These are phyloP conservation scores for Apaloderma vittatum DNA, from an alignment of 2,113 vertebrate genomes.

Conservation along the genomic window DNA sequence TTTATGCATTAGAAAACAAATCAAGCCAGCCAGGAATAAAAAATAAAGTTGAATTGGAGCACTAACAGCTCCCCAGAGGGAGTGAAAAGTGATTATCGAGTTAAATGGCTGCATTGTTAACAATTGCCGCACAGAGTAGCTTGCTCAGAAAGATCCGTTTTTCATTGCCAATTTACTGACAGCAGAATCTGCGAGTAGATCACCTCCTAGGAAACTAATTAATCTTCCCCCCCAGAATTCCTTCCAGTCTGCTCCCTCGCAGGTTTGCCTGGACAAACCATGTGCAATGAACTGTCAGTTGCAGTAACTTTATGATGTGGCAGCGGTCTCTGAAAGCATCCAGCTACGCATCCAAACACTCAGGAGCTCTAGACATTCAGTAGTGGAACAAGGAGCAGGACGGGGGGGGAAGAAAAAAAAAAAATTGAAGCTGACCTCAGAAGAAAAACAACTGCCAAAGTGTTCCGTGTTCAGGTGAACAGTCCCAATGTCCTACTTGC, in stretches of 20 bases:
- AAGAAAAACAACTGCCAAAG: background rate
- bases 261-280: background rate
- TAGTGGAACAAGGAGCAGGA: rapidly evolving
- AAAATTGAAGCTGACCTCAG: background rate
- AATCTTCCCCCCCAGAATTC: background rate
- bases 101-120: conserved; percentile 71
- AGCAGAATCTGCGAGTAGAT: background rate
- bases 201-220: background rate
- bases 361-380: background rate
- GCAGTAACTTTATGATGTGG: background rate
- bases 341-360: rapidly evolving
- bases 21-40: conserved; percentile 63
- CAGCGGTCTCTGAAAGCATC: background rate
- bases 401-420: rapidly evolving
- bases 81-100: conserved; percentile 65
- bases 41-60: conserved; percentile 66
- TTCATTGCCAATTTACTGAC: conserved; percentile 32
- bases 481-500: background rate
- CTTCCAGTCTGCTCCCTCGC: background rate
- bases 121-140: conserved; percentile 36
- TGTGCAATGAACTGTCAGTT: background rate
- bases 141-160: conserved; percentile 41
- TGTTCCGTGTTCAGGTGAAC: background rate
- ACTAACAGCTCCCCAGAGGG: conserved; percentile 74
- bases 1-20: conserved; percentile 73